Conservation (phyloP, 2,797 vertebrate species). For the Silurus aristotelis region DNA sequence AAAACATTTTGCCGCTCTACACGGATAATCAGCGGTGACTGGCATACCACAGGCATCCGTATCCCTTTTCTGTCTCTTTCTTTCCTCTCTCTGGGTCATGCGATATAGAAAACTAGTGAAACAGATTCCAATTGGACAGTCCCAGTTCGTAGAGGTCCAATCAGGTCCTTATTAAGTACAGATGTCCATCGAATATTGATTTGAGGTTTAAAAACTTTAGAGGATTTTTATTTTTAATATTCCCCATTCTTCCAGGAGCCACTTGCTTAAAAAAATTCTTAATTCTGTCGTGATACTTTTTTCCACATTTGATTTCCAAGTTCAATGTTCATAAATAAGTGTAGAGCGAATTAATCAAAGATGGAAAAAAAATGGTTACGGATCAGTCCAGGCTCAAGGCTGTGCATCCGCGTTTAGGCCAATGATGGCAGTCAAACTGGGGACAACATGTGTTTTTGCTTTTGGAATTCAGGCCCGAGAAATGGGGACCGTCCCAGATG, state of each 20-base stretch:
- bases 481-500: constrained; percentile 69
- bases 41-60: constrained; percentile 64
- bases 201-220: constrained; percentile 42
- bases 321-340: constrained; percentile 46
- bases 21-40: constrained; percentile 71
- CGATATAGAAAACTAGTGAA: not conserved
- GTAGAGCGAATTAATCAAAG: constrained; percentile 38
- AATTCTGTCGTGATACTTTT: constrained; percentile 32
- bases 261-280: constrained; percentile 29
- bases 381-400: constrained; percentile 42
- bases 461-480: constrained; percentile 62
- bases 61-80: constrained; percentile 25
- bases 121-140: not conserved
- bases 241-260: constrained; percentile 13
- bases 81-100: not conserved
- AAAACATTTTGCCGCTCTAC: constrained; percentile 68
- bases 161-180: constrained; percentile 24
- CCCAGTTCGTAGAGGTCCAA: not conserved
- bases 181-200: constrained; percentile 29
- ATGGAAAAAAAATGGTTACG: constrained; percentile 28
- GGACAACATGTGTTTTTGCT: constrained; percentile 70
- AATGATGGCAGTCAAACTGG: constrained; percentile 61
- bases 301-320: constrained; percentile 17
- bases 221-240: constrained; percentile 17
- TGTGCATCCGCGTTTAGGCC: constrained; percentile 32